phyloP scores from a whole-genome alignment of 2,797 vertebrate species.

The Gouania willdenowi region DNA sequence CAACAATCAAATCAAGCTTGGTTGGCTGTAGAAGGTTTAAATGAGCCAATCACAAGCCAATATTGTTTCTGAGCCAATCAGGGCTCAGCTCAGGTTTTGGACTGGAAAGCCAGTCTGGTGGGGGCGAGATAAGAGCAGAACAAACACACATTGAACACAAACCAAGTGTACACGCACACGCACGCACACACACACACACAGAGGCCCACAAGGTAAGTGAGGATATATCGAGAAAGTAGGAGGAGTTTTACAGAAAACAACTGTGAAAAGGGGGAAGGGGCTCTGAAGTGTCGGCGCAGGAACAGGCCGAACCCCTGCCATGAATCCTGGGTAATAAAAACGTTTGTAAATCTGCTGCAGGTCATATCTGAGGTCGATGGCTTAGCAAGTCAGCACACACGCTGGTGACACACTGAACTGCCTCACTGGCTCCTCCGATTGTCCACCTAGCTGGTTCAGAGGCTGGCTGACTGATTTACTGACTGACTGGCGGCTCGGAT shows the following conservation, averaged over 20 bases:
- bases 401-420: constrained; percentile 56
- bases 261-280: neutral
- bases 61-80: constrained; percentile 62
- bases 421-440: constrained; percentile 52
- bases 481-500: constrained; percentile 53
- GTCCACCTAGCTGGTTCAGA: constrained; percentile 56
- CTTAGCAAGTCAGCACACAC: constrained; percentile 64
- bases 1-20: constrained; percentile 49
- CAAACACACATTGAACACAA: constrained; percentile 63
- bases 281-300: neutral
- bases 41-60: constrained; percentile 53
- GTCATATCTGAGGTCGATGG: constrained; percentile 54
- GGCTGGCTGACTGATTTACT: constrained; percentile 54
- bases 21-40: constrained; percentile 47
- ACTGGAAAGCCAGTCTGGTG: constrained; percentile 67
- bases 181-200: constrained; percentile 6
- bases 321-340: constrained; percentile 16
- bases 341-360: constrained; percentile 34
- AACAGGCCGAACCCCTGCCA: constrained; percentile 22
- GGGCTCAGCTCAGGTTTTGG: constrained; percentile 64
- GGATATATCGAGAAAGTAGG: constrained; percentile 34
- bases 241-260: constrained; percentile 18
- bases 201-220: constrained; percentile 35
- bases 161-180: constrained; percentile 44
- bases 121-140: constrained; percentile 71